These are phyloP conservation scores for Psylliodes chrysocephalus DNA, from an alignment of 2,888 invertebrate genomes.

Conservation along the genomic window DNA sequence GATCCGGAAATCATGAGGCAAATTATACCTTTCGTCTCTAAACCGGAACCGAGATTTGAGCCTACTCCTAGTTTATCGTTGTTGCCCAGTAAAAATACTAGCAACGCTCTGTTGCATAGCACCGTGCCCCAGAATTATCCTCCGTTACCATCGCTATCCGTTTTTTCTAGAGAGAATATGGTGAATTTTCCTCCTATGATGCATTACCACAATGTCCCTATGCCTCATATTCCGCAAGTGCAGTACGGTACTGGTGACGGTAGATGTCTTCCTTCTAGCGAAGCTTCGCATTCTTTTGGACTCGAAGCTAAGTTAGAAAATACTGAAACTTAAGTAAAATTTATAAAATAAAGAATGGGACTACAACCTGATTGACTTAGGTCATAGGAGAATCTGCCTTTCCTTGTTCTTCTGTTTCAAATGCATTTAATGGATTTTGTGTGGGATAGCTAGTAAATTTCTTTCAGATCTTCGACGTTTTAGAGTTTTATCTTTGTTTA, in stretches of 20 bases:
- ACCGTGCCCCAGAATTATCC: conserved; percentile 7
- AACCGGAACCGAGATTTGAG: not conserved
- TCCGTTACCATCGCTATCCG: conserved; percentile 24
- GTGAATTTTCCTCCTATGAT: conserved; percentile 18
- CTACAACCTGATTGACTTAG: no score
- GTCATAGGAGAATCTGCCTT: no score
- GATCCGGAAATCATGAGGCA: conserved; percentile 28
- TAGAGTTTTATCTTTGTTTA: no score
- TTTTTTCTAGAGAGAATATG: conserved; percentile 29
- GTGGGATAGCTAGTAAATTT: no score
- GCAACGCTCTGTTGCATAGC: not conserved
- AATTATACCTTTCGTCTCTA: conserved; percentile 16
- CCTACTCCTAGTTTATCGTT: not conserved
- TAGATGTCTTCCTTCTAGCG: not conserved
- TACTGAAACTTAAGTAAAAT: not conserved
- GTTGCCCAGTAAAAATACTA: not conserved
- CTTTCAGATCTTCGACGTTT: no score
- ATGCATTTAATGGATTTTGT: no score
- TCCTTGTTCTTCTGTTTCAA: no score
- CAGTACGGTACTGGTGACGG: not conserved
- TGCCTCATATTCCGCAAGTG: conserved; percentile 3
- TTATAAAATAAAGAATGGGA: no score
- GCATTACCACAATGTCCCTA: conserved; percentile 15
- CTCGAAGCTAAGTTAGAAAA: not conserved
- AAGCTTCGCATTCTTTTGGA: not conserved